These are phyloP conservation scores for Popillia japonica DNA, from an alignment of 1,140 invertebrate species.

Conservation along the genomic window DNA sequence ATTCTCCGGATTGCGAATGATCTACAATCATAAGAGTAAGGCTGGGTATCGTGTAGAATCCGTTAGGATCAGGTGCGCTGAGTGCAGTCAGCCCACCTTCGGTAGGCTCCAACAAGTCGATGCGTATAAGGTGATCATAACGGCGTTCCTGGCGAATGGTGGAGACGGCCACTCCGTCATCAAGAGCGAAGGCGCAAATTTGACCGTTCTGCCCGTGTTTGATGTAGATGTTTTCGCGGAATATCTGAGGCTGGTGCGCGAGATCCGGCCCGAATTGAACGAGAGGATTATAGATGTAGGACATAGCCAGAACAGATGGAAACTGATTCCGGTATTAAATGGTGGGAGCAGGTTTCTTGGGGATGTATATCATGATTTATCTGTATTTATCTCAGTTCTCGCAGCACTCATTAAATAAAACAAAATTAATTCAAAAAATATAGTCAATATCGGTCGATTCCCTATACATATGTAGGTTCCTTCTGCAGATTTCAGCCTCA, in stretches of 20 bases:
- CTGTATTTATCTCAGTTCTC: too few relatives aligned
- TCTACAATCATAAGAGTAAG: not conserved
- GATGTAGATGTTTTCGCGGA: not conserved
- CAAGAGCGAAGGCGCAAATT: not conserved
- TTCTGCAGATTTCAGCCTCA: too few relatives aligned
- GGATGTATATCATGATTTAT: too few relatives aligned
- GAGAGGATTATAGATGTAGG: too few relatives aligned
- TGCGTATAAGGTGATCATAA: not conserved
- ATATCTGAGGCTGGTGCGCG: not conserved
- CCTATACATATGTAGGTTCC: too few relatives aligned
- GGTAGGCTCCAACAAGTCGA: not conserved
- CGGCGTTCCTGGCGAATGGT: not conserved
- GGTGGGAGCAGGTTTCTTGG: too few relatives aligned
- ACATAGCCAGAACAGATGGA: too few relatives aligned
- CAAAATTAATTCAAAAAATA: too few relatives aligned
- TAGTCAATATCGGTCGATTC: too few relatives aligned
- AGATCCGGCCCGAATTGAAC: not conserved
- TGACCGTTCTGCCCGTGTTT: not conserved
- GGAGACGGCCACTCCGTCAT: not conserved
- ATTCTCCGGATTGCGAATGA: not conserved
- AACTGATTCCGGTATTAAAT: too few relatives aligned
- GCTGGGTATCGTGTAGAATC: not conserved
- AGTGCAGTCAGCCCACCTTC: slow-evolving; percentile 26
- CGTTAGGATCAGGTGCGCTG: not conserved
- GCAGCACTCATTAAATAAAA: too few relatives aligned